These are phyloP conservation scores for Serripes groenlandicus DNA, from an alignment of 2,888 invertebrate species.

Conservation along the genomic window DNA sequence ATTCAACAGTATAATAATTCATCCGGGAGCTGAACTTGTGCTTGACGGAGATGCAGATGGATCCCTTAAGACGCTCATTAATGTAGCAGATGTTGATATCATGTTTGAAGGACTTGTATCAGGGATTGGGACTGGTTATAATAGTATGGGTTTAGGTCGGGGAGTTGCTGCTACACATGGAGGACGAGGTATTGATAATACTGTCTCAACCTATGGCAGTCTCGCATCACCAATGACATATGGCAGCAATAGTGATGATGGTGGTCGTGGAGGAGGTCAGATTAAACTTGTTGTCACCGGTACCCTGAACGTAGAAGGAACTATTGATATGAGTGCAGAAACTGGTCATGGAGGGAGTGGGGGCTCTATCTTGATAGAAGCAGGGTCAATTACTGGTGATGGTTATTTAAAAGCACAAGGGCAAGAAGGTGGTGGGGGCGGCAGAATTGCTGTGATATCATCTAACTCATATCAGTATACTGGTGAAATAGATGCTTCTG, in stretches of 20 bases:
- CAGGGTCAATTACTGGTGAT: conserved; percentile 61
- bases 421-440: conserved; percentile 71
- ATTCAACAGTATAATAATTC: conserved; percentile 65
- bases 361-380: conserved; percentile 67
- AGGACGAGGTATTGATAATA: conserved; percentile 67
- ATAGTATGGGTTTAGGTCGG: conserved; percentile 66
- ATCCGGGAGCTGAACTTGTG: conserved; percentile 69
- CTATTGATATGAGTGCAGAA: conserved; percentile 73
- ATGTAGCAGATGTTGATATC: conserved; percentile 63
- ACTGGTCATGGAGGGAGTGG: conserved; percentile 70
- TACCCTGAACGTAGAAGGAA: conserved; percentile 65
- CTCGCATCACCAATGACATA: conserved; percentile 66
- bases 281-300: conserved; percentile 60
- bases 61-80: conserved; percentile 63
- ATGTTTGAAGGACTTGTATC: conserved; percentile 67
- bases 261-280: conserved; percentile 72
- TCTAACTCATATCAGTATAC: conserved; percentile 42
- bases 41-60: conserved; percentile 71
- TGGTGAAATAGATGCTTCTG: conserved; percentile 52
- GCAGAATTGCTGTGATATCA: conserved; percentile 59
- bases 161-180: conserved; percentile 70
- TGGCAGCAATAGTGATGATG: conserved; percentile 72
- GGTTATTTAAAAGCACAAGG: conserved; percentile 70
- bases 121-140: conserved; percentile 71
- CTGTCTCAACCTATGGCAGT: conserved; percentile 68